A percentile compares a stretch with the other conserved stretches of the same genome.
These are phyloP conservation scores for Melitaea cinxia DNA, from an alignment of 1,140 invertebrate genomes.

Conservation along the genomic window DNA sequence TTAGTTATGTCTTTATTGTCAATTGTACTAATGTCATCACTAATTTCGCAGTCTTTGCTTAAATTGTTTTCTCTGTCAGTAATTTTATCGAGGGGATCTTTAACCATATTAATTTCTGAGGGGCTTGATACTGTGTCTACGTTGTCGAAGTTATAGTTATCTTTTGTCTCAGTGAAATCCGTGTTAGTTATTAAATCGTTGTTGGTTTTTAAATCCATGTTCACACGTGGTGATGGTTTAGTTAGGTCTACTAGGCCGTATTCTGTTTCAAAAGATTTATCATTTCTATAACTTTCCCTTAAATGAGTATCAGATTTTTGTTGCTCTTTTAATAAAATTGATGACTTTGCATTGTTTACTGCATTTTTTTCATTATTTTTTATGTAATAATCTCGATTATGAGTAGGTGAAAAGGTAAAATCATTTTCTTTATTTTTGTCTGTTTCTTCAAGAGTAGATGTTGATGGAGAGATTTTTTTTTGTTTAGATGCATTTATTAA, in stretches of 20 bases:
- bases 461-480: not conserved
- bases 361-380: not conserved
- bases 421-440: conserved; percentile 9
- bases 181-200: not conserved
- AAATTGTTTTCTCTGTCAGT: not conserved
- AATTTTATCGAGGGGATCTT: not conserved
- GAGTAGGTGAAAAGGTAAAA: not conserved
- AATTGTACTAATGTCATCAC: not conserved
- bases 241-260: no score
- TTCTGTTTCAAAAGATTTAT: not conserved
- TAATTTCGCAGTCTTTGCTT: not conserved
- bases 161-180: not conserved
- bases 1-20: not conserved
- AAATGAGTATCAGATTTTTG: not conserved
- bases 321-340: not conserved
- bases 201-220: not conserved
- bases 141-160: conserved; percentile 12
- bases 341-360: not conserved
- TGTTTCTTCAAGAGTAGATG: not conserved
- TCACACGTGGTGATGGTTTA: not conserved
- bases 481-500: conserved; percentile 3
- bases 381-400: not conserved
- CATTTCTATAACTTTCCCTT: not conserved
- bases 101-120: conserved; percentile 1
- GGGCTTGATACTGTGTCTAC: conserved; percentile 14